Base-by-base conservation (phyloP, 2,888 invertebrate species). In the Conus canariensis region DNA sequence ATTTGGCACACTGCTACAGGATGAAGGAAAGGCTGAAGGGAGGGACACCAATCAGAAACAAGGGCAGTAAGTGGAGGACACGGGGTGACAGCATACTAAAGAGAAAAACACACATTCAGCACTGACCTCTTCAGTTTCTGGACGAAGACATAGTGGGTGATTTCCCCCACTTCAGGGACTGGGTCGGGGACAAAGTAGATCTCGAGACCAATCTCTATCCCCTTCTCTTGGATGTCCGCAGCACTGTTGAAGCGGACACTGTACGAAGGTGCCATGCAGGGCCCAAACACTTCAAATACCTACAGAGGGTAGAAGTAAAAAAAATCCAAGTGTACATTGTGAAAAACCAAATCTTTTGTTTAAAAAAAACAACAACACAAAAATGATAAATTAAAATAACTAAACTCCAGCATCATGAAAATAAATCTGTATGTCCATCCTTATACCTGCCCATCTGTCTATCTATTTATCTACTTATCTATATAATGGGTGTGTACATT, bases 281-380 rank as follows among this genome's bases (percentile, higher is more conserved):
- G 45, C 22, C 99, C 99, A 95, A 99, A 98, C 0, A 99, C 98
- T 97, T 99, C 99, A 96, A 98, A 98, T 87, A 99, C 97, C 96
- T 97, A 90, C 9, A 91, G 12, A 91, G 56, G 86, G 25, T 87
- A 87, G 58, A 16, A n/a, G 77, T 80, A 45, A 45, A 45, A 45
- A 45, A 45, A n/a, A 82, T 4, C 4, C 4, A 82, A 56, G 85
- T 77, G 22, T 77, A 64, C 45, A 4, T 4, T 59, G 8, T 25
- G 19, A 9, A 64, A 60, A 30, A 58, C n/a, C 10, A 74, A 89
- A 67, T 30, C 25, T 45, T 59, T 45, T 25, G 56, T 16, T 67
- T 4, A 64, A 67, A n/a, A 25, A 60, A 67, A 59, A 9, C 5
- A 59, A 10, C 1, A 64, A 64, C 12, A 64, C 12, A 19, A 64